Percentiles rank a stretch among this genome's conserved stretches.
These are phyloP conservation scores for Agonopterix arenella DNA, from an alignment of 2,888 invertebrate species.

Conservation along the genomic window DNA sequence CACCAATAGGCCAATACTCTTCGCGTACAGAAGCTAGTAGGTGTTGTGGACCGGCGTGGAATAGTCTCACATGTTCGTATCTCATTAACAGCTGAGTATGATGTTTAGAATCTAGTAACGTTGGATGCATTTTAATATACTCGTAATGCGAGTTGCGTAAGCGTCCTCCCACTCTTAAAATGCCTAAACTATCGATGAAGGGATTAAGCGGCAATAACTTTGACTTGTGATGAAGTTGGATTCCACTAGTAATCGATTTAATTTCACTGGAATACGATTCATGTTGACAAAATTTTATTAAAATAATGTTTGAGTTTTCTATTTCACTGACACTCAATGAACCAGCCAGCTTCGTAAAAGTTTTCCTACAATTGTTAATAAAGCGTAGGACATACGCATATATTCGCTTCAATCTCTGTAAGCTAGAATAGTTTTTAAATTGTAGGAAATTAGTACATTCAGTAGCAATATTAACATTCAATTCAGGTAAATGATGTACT, in stretches of 20 bases:
- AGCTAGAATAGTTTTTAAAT: slow-evolving; percentile 8
- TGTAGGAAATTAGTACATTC: background rate
- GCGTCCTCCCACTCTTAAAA: slow-evolving; percentile 1
- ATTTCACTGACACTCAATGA: background rate
- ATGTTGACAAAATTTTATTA: no score
- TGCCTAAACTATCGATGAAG: background rate
- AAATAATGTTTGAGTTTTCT: no score
- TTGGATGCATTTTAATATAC: background rate
- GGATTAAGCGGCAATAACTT: background rate
- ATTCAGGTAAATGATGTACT: no score
- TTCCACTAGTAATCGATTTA: no score
- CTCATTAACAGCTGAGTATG: background rate
- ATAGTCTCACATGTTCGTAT: slow-evolving; percentile 10
- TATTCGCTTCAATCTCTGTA: slow-evolving; percentile 5
- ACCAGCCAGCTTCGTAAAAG: no score
- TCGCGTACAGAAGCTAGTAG: slow-evolving; percentile 14
- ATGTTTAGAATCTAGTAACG: background rate
- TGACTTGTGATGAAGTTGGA: background rate
- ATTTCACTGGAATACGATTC: no score
- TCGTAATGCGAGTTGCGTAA: background rate
- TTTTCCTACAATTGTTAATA: no score
- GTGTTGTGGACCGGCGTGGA: slow-evolving; percentile 15
- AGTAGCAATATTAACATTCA: no score
- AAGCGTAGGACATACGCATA: slow-evolving; percentile 3
- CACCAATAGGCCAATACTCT: slow-evolving; percentile 14